Evolutionary conservation across 2,113 vertebrate species (phyloP).

Genomic region (Petrocephalus zakoni): DNA sequence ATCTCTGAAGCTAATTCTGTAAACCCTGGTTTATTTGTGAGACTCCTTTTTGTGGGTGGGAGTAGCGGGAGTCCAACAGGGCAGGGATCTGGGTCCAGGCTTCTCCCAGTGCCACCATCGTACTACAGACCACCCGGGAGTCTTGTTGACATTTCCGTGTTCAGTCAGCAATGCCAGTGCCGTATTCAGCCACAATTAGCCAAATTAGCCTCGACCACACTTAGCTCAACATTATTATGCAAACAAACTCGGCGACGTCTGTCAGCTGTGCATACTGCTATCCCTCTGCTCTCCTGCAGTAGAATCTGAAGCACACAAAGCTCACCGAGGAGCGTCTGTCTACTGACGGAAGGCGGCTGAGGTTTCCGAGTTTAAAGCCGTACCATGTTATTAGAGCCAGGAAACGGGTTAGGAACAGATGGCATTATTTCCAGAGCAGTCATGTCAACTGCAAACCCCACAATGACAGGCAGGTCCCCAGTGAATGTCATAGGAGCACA

Average conservation of each 20-base stretch:
- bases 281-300: not conserved
- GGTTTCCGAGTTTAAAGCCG: not conserved
- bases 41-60: not conserved
- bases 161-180: not conserved
- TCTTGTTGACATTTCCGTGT: not conserved
- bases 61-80: not conserved
- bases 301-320: not conserved
- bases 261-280: not conserved
- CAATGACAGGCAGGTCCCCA: constrained; percentile 5
- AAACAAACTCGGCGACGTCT: not conserved
- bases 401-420: not conserved
- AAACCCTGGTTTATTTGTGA: constrained; percentile 50
- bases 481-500: not conserved
- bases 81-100: not conserved
- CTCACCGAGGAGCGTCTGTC: not conserved
- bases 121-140: not conserved
- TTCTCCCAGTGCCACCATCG: not conserved
- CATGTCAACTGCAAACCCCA: not conserved
- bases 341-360: not conserved
- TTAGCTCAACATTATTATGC: not conserved
- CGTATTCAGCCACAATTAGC: not conserved
- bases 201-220: not conserved
- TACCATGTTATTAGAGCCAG: not conserved
- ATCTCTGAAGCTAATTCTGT: constrained; percentile 47
- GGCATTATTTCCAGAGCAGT: not conserved